Percentiles rank a stretch among this genome's conserved stretches.
Conservation (phyloP, 2,113 vertebrate species). For the Bombycilla garrulus region DNA sequence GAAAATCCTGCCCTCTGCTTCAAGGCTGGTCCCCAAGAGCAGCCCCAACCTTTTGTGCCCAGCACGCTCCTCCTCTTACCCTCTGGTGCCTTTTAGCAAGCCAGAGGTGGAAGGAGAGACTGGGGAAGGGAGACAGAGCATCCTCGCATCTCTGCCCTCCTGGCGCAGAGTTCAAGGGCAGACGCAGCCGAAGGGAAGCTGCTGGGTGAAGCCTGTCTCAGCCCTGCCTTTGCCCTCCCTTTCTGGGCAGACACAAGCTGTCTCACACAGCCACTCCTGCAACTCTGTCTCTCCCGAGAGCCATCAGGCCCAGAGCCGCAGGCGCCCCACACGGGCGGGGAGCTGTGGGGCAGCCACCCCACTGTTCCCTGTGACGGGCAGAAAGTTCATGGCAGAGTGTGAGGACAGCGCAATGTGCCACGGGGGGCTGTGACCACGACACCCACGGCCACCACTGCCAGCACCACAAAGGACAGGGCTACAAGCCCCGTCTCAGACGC, state of each 20-base stretch:
- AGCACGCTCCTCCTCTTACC: background rate
- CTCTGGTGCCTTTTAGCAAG: background rate
- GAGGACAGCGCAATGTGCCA: background rate
- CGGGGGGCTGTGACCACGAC: background rate
- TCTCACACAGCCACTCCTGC: background rate
- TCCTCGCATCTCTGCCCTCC: rapidly evolving
- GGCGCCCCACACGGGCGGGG: rapidly evolving
- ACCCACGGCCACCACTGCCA: rapidly evolving
- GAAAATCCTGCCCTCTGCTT: background rate
- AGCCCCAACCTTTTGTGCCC: background rate
- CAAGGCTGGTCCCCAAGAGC: background rate
- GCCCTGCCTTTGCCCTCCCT: background rate
- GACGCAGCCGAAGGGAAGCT: background rate
- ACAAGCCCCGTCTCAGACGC: background rate
- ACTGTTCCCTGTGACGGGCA: background rate
- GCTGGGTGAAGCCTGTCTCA: background rate
- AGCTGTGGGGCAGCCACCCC: background rate
- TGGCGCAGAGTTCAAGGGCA: too few species aligned
- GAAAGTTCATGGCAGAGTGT: rapidly evolving
- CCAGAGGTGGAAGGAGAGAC: background rate
- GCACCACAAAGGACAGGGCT: background rate
- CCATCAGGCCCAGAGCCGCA: background rate
- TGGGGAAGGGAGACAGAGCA: background rate
- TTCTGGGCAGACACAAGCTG: background rate
- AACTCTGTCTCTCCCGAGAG: background rate